Percentiles rank a stretch among this genome's conserved stretches.
Conservation (phyloP, 2,113 vertebrate genomes). For the Thermophis baileyi region DNA sequence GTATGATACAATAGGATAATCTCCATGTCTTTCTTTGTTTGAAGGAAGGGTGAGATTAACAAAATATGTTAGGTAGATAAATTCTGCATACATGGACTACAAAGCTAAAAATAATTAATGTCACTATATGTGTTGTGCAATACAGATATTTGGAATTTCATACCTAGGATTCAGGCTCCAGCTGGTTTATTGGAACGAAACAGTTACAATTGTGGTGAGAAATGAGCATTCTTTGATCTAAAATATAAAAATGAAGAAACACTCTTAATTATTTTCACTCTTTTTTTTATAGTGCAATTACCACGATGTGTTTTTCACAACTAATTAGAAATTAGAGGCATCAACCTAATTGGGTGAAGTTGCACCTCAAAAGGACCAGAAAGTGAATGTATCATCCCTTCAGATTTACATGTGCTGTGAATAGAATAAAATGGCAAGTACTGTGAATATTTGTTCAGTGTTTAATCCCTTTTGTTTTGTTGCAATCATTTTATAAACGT, state of each 20-base stretch:
- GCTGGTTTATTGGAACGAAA: constrained; percentile 50
- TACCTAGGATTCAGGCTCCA: constrained; percentile 42
- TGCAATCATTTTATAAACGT: background rate
- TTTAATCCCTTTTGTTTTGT: background rate
- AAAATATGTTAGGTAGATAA: background rate
- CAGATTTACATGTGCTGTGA: constrained; percentile 21
- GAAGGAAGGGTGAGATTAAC: background rate
- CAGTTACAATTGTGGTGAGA: constrained; percentile 46
- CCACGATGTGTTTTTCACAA: constrained; percentile 54
- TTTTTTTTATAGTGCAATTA: constrained; percentile 60
- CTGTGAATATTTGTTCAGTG: background rate
- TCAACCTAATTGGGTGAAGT: constrained; percentile 60
- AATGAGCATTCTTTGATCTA: constrained; percentile 52
- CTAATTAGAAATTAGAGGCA: constrained; percentile 64
- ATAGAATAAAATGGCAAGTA: constrained; percentile 13
- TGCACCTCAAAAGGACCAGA: constrained; percentile 57
- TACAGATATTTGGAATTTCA: constrained; percentile 44
- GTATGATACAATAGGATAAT: background rate
- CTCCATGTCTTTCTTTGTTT: background rate
- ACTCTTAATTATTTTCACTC: constrained; percentile 69
- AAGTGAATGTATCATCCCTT: constrained; percentile 50
- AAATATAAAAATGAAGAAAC: constrained; percentile 62
- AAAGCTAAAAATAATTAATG: background rate
- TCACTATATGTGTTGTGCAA: background rate
- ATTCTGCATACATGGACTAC: background rate